Evolutionary conservation across 1,140 invertebrate genomes (phyloP).

Genomic region (Semibalanus balanoides): DNA sequence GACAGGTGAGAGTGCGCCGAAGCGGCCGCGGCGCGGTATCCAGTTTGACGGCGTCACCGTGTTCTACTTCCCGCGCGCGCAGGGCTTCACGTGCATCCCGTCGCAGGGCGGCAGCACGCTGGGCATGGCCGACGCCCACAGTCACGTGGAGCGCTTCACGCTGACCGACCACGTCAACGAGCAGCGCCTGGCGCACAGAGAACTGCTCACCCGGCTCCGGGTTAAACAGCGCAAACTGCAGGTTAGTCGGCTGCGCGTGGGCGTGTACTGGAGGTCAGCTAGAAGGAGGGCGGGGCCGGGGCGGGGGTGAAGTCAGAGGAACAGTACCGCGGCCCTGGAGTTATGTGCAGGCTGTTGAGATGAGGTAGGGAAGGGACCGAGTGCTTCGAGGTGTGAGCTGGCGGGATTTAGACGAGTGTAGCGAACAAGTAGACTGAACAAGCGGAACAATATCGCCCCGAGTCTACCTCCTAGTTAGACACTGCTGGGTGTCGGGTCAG

Average conservation of each 20-base stretch:
- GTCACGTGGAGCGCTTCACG: conserved; percentile 56
- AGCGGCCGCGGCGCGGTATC: conserved; percentile 51
- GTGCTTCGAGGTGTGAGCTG: too few relatives aligned
- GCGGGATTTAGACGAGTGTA: too few relatives aligned
- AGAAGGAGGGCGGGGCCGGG: too few relatives aligned
- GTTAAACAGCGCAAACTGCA: neutral
- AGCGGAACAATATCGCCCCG: too few relatives aligned
- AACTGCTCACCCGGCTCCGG: conserved; percentile 59
- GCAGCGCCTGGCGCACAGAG: conserved; percentile 66
- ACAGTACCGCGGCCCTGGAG: too few relatives aligned
- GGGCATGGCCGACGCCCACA: conserved; percentile 83
- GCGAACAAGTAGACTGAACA: too few relatives aligned
- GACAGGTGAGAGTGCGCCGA: conserved; percentile 29
- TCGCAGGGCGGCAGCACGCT: conserved; percentile 85
- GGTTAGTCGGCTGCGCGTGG: neutral
- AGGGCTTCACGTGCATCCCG: conserved; percentile 96
- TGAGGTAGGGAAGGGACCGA: too few relatives aligned
- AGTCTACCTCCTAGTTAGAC: too few relatives aligned
- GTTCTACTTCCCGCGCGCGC: conserved; percentile 84
- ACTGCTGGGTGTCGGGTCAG: too few relatives aligned
- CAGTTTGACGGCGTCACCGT: conserved; percentile 85
- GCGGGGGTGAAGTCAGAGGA: too few relatives aligned
- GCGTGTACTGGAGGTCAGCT: too few relatives aligned
- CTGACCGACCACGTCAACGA: conserved; percentile 71
- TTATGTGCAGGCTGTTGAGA: too few relatives aligned